phyloP scores from a whole-genome alignment of 2,888 invertebrate species.

The Ecliptopera silaceata region DNA sequence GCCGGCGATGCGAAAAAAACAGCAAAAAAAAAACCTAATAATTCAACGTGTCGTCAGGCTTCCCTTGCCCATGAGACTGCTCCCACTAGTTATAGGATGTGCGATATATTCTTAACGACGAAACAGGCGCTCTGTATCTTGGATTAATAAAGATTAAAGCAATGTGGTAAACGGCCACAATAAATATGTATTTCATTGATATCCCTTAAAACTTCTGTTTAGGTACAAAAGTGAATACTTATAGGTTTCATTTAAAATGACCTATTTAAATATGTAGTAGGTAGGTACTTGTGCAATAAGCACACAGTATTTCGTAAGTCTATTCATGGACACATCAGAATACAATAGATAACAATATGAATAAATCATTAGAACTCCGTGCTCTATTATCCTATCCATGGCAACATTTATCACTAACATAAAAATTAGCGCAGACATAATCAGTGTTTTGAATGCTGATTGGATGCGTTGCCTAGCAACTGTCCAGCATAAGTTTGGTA shows the following conservation, averaged over 20 bases:
- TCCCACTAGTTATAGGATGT: slow-evolving; percentile 68
- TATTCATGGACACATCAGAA: no score
- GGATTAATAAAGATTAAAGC: slow-evolving; percentile 72
- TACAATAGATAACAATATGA: no score
- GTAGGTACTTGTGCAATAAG: no score
- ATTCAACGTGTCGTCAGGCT: slow-evolving; percentile 65
- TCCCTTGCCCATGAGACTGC: slow-evolving; percentile 71
- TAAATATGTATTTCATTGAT: slow-evolving; percentile 31
- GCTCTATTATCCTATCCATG: no score
- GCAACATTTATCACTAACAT: no score
- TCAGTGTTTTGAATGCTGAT: no score
- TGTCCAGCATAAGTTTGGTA: slow-evolving; percentile 5
- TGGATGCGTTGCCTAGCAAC: slow-evolving; percentile 36
- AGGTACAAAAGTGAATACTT: neutral
- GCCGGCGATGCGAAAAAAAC: slow-evolving; percentile 63
- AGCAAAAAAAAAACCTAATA: slow-evolving; percentile 55
- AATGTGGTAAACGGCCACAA: slow-evolving; percentile 70
- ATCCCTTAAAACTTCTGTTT: neutral
- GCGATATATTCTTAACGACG: slow-evolving; percentile 60
- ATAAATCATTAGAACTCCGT: no score
- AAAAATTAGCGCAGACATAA: no score
- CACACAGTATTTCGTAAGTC: no score
- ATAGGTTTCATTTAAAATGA: no score
- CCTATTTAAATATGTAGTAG: no score
- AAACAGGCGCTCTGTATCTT: slow-evolving; percentile 65